Evolutionary conservation across 2,113 vertebrate species (phyloP), one percentile per base, ranked within the genome.

Genomic region (Platysternon megacephalum): DNA sequence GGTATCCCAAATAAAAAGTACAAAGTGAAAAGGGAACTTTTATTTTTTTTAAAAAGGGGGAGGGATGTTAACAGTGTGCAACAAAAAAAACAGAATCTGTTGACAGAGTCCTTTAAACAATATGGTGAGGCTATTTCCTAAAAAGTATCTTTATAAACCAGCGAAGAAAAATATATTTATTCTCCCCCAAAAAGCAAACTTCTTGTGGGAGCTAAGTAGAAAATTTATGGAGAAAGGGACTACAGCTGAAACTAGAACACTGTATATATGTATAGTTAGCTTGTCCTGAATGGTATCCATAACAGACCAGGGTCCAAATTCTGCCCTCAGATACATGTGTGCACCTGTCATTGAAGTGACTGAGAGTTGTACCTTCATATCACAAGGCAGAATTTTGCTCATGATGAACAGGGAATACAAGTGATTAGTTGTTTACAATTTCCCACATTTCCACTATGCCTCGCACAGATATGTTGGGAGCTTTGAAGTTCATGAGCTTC

Each of bases 401-500:
- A 29, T 85, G 90, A 91, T 53, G 85, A 89, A 90, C 86, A 58
- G 26, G 26, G 74, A 78, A 46, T 16, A 78, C 74, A 78, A 72
- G n/a, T 72, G 61, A 76, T 39, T 39, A 74, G n/a, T 22, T 76
- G 21, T 76, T 76, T 76, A 39, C 72, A 76, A 76, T 78, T 46
- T 78, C 28, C 58, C 0, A 4, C 92, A 79, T 96, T 96, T 88
- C 93, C 93, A 78, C 42, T 92, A 89, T 96, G 87, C 87, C 91
- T 61, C 26, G 14, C 61, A 56, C 48, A 91, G 48, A 78, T 84
- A 26, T 79, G 78, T 84, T 92, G 89, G 89, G 85, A 93, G 24
- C 61, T 96, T 61, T 86, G 85, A 97, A 95, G 84, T 96, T 44
- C 82, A 39, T 86, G 81, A 91, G 79, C 81, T 94, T 94, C 49